Evolutionary conservation across 64 coral and sea anemone species (phyloP), one percentile per base, ranked within the genome.

Genomic region (Dendronephthya gigantea): DNA sequence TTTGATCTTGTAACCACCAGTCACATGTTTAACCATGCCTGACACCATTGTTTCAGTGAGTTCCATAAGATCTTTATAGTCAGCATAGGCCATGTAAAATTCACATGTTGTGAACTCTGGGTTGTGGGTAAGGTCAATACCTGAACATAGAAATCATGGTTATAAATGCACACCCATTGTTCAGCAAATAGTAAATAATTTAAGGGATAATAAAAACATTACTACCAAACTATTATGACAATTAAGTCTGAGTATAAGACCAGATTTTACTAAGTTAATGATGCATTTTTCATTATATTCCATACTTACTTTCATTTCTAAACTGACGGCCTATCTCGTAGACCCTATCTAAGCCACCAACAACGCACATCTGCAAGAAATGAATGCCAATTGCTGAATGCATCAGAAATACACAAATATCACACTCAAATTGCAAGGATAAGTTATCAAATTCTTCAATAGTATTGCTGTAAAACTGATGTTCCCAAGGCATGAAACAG

Each of bases 71-170:
- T 97, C 94, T 86, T 90, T 93, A 50, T 96, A 96, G 84, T 96
- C 94, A 17, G 94, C 94, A 90, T 96, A 96, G 9, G 94, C 91
- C 94, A 96, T 96, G 86, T 92, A 93, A 68, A 96, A 96, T 81
- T 93, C 94, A 72, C 94, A 97, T 1, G 91, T 97, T 75, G 94
- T 97, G 83, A 97, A 97, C 65, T 97, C 94, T 23, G 94, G 94
- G 82, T 97, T 97, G 36, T 97, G 94, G 4, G 94, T 97, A 89
- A 97, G 75, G 59, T 97, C 94, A 68, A 97, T 97, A 34, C 94
- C 94, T 97, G 72, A 12, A 88, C 35, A 40, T 4, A 81, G 36
- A 45, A 45, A 11, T 45, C 41, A 45, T 45, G 41, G 41, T 45
- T 11, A 45, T 11, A 4, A 45, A 11, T 4, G 41, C 41, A n/a